Base-by-base conservation (phyloP, 2,797 vertebrate genomes). In the Anisognathus igniventris region DNA sequence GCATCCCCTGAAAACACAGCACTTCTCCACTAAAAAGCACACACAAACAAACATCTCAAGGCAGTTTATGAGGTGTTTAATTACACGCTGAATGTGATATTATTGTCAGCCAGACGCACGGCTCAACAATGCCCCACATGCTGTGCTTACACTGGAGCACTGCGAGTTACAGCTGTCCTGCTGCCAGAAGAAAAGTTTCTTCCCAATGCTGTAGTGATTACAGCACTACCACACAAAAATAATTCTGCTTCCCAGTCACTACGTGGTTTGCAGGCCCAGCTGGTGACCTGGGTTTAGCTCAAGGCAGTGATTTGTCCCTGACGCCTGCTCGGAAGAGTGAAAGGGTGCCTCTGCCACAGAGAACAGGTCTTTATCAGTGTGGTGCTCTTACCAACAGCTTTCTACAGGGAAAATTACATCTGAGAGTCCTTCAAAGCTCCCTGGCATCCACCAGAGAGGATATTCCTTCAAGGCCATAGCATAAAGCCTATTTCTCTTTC, bases 41-140 rank as follows among this genome's bases (percentile, higher is more conserved):
- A 57, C 75, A 61, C 51, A 91, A 95, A 93, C 91, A 93, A 95
- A 95, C 72, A 93, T 86, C 94, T 92, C 84, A 56, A 91, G 82
- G 91, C 96, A 90, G 61, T 95, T 95, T 95, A 95, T 68, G 91
- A 96, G 90, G 91, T 93, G 86, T 87, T 94, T 95, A 96, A 96
- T 95, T 95, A 95, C 91, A 93, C 0, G 1, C 88, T 92, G 86
- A 73, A 92, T 24, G 13, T 56, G 88, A 30, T 91, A 93, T 44
- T 93, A 50, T 78, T 74, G 85, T 80, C 88, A 95, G 87, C 42
- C 75, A 91, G 91, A 87, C 76, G 4, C 54, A 45, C 75, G 68
- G 81, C 93, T 86, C 72, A 89, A 89, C 84, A 95, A 92, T 77
- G 68, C 33, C 80, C 68, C 88, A 62, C 91, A 92, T 27, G 91